phyloP scores from a whole-genome alignment of 1,140 invertebrate species.

The Lepidurus packardi region DNA sequence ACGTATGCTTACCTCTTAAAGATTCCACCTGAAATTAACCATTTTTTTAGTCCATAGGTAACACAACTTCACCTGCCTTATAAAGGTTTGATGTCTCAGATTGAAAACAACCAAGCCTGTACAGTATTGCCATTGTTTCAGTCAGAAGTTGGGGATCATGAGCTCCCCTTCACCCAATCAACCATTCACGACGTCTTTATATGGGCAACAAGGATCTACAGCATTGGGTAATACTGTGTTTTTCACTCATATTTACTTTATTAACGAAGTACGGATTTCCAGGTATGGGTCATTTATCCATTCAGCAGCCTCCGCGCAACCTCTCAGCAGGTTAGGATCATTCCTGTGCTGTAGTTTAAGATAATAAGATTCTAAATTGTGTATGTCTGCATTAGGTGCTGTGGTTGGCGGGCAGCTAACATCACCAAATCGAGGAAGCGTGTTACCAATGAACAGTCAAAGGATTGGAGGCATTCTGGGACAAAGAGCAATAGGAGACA shows the following conservation, averaged over 20 bases:
- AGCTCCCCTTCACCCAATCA: slow-evolving; percentile 34
- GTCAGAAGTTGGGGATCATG: slow-evolving; percentile 25
- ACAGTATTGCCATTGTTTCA: slow-evolving; percentile 15
- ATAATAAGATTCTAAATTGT: background rate
- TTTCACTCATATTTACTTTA: background rate
- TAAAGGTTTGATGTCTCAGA: slow-evolving; percentile 2
- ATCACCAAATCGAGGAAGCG: slow-evolving; percentile 30
- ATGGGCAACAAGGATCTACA: slow-evolving; percentile 32
- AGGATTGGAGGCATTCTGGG: slow-evolving; percentile 30
- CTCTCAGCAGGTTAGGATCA: slow-evolving; percentile 28
- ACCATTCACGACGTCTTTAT: slow-evolving; percentile 32
- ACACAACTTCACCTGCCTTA: background rate
- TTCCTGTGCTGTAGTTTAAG: background rate
- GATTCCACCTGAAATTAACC: background rate
- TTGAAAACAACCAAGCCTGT: background rate
- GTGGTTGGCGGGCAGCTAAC: slow-evolving; percentile 29
- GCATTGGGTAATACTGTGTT: slow-evolving; percentile 24
- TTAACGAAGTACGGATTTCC: background rate
- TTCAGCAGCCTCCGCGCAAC: slow-evolving; percentile 33
- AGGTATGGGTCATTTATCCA: slow-evolving; percentile 33
- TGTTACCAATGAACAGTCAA: slow-evolving; percentile 28
- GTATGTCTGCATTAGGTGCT: background rate
- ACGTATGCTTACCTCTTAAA: slow-evolving; percentile 5
- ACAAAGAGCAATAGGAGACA: slow-evolving; percentile 34
- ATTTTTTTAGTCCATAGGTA: background rate